Percentiles rank a stretch among this genome's conserved stretches.
Conservation (phyloP, 2,797 vertebrate genomes). For the Neosilurus mollespiculum region DNA sequence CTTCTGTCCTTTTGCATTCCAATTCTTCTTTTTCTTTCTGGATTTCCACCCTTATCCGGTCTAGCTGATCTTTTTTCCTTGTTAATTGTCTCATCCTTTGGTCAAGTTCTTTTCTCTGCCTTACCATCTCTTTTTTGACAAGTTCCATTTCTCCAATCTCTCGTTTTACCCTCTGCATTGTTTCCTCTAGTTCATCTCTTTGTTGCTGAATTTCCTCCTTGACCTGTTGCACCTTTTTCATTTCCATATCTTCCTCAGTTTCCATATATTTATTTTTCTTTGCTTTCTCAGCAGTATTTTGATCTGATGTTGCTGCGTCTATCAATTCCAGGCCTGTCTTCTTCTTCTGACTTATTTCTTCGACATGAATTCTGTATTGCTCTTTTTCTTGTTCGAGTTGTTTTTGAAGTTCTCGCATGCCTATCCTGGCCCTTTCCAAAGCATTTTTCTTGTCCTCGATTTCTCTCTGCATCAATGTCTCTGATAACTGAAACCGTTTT, state of each 20-base stretch:
- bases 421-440: neutral
- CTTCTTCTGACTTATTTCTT: conserved; percentile 36
- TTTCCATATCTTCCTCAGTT: conserved; percentile 58
- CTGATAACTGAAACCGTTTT: neutral
- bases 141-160: conserved; percentile 63
- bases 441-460: neutral
- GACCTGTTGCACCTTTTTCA: conserved; percentile 49
- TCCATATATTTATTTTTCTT: conserved; percentile 37
- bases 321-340: conserved; percentile 46
- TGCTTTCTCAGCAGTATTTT: neutral
- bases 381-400: neutral
- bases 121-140: conserved; percentile 58
- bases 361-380: neutral
- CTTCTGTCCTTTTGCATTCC: conserved; percentile 43
- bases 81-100: conserved; percentile 58
- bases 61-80: conserved; percentile 55
- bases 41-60: conserved; percentile 52
- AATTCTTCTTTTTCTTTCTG: conserved; percentile 53
- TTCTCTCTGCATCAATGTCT: conserved; percentile 24
- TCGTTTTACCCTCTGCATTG: conserved; percentile 55
- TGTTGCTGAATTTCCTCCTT: conserved; percentile 56
- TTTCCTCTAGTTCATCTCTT: conserved; percentile 57
- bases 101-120: conserved; percentile 60
- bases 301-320: conserved; percentile 27
- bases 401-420: neutral